Base-by-base conservation (phyloP, 2,797 vertebrate species). In the Bradypodion ventrale region DNA sequence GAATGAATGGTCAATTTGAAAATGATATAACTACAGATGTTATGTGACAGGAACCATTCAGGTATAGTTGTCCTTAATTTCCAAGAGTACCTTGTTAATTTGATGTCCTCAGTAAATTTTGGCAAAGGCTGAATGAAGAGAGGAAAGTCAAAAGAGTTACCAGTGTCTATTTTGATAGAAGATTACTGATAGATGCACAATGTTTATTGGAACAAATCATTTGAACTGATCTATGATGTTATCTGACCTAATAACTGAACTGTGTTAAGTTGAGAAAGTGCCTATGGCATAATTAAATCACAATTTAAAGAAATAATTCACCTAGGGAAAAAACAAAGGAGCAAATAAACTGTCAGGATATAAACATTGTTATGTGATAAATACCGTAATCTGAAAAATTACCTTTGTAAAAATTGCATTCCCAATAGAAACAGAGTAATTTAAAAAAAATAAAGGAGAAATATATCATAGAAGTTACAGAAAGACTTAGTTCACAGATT, bases 271-370 rank as follows among this genome's bases (percentile, higher is more conserved):
- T 82, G 73, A 37, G 82, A 83, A 40, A 76, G 27, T 12, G 12
- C 73, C 35, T 83, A 23, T 4, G 74, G 73, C 35, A 68, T 76
- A 52, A 83, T 68, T 80, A 80, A 69, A 56, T 29, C 68, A 68
- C 13, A 76, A 32, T 83, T 46, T 44, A 1, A 82, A 62, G 52
- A 75, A 56, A 25, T 76, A n/a, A 59, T 68, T 68, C 52, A 23
- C 16, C 44, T 35, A 76, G 60, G 75, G n/a, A 73, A 56, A 12
- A n/a, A 16, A 46, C 40, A 13, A 66, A 76, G 46, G 62, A 40
- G 4, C 32, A 66, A 75, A 29, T 63, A 66, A 29, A 27, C 73
- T 76, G 25, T 49, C 35, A 75, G 7, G 35, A 29, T 74, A 40
- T 65, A 23, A 73, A n/a, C n/a, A 15, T 23, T 65, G 46, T 68